Percentiles rank a stretch among this genome's conserved stretches.
These are phyloP conservation scores for Nothobranchius furzeri DNA, from an alignment of 2,113 vertebrate species.

Conservation along the genomic window DNA sequence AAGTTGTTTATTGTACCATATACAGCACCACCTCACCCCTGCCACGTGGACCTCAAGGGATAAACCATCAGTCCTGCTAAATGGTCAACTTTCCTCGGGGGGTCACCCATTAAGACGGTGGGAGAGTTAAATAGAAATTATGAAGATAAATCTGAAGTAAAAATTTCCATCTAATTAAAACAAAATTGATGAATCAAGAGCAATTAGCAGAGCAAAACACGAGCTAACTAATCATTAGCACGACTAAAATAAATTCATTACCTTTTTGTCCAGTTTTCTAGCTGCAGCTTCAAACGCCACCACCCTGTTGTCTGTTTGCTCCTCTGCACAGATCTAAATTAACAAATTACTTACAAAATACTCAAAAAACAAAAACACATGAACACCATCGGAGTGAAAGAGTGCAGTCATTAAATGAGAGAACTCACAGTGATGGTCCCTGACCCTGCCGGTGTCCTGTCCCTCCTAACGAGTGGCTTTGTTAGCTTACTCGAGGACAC, in stretches of 20 bases:
- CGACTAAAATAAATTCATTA: conserved; percentile 47
- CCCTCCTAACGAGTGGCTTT: conserved; percentile 85
- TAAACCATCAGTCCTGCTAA: no score
- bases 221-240: no score
- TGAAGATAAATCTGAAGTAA: no score
- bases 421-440: conserved; percentile 87
- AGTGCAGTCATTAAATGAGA: neutral
- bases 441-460: conserved; percentile 89
- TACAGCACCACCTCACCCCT: no score
- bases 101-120: no score
- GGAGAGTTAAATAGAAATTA: no score
- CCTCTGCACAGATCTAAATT: conserved; percentile 88
- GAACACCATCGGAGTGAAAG: neutral
- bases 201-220: no score
- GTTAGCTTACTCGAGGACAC: conserved; percentile 89
- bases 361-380: neutral
- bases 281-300: conserved; percentile 89
- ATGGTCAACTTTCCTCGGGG: no score
- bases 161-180: no score
- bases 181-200: no score
- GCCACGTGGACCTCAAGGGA: no score
- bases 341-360: conserved; percentile 3
- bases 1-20: no score
- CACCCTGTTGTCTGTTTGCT: conserved; percentile 92
- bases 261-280: conserved; percentile 97